Percentiles rank a stretch among this genome's conserved stretches.
These are phyloP conservation scores for Stichodactyla mertensii DNA, from an alignment of 64 coral and sea anemone genomes.

Conservation along the genomic window DNA sequence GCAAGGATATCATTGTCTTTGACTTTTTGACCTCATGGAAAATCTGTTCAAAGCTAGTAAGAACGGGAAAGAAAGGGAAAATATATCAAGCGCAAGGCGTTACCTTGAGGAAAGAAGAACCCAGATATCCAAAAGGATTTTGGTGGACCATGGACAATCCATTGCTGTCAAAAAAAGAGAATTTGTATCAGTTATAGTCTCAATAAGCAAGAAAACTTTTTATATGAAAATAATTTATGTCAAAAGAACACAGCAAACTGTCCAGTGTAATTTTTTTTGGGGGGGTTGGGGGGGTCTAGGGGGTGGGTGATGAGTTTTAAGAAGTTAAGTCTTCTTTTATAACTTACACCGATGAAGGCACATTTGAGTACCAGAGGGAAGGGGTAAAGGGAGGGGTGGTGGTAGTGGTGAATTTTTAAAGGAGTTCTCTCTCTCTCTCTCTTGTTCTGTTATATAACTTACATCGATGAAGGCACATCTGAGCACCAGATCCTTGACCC, in stretches of 20 bases:
- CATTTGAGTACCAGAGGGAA: constrained; percentile 55
- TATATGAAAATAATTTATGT: too few species aligned
- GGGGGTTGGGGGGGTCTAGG: too few species aligned
- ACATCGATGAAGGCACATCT: constrained; percentile 89
- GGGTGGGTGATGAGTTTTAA: too few species aligned
- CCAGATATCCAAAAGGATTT: constrained; percentile 98
- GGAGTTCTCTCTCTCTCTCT: too few species aligned
- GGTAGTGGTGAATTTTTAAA: too few species aligned
- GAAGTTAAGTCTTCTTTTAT: too few species aligned
- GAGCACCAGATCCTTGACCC: constrained; percentile 95
- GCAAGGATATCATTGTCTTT: too few species aligned
- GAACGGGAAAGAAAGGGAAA: neutral
- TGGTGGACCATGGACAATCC: constrained; percentile 86
- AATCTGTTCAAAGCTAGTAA: neutral
- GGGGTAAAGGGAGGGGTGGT: too few species aligned
- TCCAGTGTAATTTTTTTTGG: too few species aligned
- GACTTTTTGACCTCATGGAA: too few species aligned
- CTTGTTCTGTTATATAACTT: constrained; percentile 18
- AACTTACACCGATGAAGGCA: constrained; percentile 86
- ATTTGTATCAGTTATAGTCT: neutral
- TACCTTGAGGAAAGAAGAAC: constrained; percentile 99
- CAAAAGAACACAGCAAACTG: too few species aligned
- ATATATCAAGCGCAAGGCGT: neutral
- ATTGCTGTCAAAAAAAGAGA: constrained; percentile 66
- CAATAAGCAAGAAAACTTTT: too few species aligned